These are phyloP conservation scores for Eupithecia subumbrata DNA, from an alignment of 2,888 invertebrate genomes.

Conservation along the genomic window DNA sequence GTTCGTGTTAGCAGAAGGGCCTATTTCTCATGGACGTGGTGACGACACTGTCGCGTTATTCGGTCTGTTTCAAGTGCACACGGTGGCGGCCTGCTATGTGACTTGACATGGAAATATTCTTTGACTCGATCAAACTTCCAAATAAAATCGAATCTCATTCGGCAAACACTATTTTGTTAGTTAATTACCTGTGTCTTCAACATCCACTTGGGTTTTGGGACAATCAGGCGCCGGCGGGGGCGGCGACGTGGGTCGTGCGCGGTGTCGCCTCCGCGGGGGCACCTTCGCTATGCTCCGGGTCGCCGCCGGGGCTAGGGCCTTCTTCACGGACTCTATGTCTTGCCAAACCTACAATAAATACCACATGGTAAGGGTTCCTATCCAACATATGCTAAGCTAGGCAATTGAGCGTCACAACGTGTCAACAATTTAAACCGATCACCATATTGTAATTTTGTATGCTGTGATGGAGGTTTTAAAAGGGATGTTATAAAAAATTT, in stretches of 20 bases:
- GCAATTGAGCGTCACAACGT: background rate
- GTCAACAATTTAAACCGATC: background rate
- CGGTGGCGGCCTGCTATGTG: background rate
- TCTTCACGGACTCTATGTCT: slow-evolving; percentile 88
- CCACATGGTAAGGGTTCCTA: background rate
- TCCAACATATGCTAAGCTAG: background rate
- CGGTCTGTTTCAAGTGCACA: background rate
- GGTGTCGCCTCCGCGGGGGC: slow-evolving; percentile 59
- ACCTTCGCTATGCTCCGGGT: slow-evolving; percentile 80
- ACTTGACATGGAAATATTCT: background rate
- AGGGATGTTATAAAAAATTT: too few species aligned
- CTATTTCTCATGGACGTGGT: background rate
- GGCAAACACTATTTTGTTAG: background rate
- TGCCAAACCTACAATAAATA: slow-evolving; percentile 86
- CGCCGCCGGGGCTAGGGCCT: slow-evolving; percentile 85
- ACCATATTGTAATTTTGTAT: background rate
- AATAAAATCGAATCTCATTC: background rate
- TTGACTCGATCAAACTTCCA: background rate
- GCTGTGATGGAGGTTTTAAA: background rate
- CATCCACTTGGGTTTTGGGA: slow-evolving; percentile 63
- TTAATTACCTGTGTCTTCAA: slow-evolving; percentile 56
- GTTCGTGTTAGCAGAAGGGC: background rate
- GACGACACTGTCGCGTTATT: background rate
- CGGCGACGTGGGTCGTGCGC: slow-evolving; percentile 45
- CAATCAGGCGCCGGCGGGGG: slow-evolving; percentile 65